A percentile compares a stretch with the other conserved stretches of the same genome.
These are phyloP conservation scores for Micromesistius poutassou DNA, from an alignment of 2,797 vertebrate species.

Conservation along the genomic window DNA sequence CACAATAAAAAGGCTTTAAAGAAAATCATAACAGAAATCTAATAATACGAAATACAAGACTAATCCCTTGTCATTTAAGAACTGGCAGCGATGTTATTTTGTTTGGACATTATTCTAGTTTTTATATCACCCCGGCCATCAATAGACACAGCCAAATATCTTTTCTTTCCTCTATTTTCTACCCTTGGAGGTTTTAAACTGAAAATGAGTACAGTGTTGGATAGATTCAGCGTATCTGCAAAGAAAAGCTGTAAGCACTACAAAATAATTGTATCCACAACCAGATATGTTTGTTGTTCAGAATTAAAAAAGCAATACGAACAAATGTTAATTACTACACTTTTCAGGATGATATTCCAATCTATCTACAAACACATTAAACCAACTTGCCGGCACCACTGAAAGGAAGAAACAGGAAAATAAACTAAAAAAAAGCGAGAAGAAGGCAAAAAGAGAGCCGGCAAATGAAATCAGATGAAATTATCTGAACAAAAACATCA, in stretches of 20 bases:
- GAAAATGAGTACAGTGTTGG: constrained; percentile 27
- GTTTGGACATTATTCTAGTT: constrained; percentile 37
- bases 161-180: background rate
- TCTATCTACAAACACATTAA: constrained; percentile 3
- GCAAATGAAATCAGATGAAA: background rate
- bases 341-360: background rate
- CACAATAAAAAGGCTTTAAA: background rate
- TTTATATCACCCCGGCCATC: constrained; percentile 4
- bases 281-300: background rate
- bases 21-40: background rate
- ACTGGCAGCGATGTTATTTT: constrained; percentile 34
- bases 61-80: constrained; percentile 22
- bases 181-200: constrained; percentile 6
- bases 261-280: background rate
- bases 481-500: background rate
- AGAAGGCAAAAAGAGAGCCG: background rate
- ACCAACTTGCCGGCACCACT: background rate
- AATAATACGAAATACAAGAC: background rate
- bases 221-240: constrained; percentile 20
- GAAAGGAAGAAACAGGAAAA: background rate
- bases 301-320: background rate
- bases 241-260: constrained; percentile 15
- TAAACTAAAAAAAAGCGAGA: background rate
- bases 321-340: background rate
- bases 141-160: background rate